Percentiles rank a stretch among this genome's conserved stretches.
Conservation (phyloP, 2,113 vertebrate genomes). For the Rhinogobius similis region DNA sequence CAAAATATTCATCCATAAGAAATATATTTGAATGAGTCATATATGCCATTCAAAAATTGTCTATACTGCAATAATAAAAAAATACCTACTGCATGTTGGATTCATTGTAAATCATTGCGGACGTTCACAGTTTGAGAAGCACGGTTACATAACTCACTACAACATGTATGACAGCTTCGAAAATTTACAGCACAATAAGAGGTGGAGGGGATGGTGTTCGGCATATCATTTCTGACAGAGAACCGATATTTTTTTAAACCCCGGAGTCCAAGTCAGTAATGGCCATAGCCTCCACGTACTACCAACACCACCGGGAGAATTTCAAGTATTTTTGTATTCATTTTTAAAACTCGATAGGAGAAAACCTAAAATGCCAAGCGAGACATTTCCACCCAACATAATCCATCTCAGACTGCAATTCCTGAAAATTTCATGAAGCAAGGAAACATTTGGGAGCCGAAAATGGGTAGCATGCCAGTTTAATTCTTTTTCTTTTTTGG, state of each 20-base stretch:
- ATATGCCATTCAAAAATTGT: too few species aligned
- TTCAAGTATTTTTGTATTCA: background rate
- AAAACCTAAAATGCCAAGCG: conserved; percentile 1
- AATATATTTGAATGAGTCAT: too few species aligned
- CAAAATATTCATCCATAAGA: too few species aligned
- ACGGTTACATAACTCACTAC: conserved; percentile 11
- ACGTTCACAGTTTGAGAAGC: background rate
- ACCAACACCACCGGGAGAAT: background rate
- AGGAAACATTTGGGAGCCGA: background rate
- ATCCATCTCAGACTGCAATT: conserved; percentile 8
- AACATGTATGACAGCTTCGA: background rate
- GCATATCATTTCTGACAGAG: conserved; percentile 5
- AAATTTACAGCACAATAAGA: background rate
- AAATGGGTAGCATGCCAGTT: conserved; percentile 5
- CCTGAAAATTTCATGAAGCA: conserved; percentile 14
- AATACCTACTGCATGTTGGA: background rate
- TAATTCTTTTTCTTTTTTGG: background rate
- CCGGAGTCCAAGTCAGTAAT: background rate
- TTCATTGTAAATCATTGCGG: background rate
- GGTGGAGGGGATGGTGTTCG: conserved; percentile 1
- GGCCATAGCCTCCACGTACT: background rate
- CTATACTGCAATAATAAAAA: background rate
- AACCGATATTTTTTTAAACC: background rate
- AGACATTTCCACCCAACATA: conserved; percentile 3
- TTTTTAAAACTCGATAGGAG: background rate